Percentiles rank a stretch among this genome's conserved stretches.
These are phyloP conservation scores for Zaprionus camerounensis DNA, from an alignment of 1,140 invertebrate genomes.

Conservation along the genomic window DNA sequence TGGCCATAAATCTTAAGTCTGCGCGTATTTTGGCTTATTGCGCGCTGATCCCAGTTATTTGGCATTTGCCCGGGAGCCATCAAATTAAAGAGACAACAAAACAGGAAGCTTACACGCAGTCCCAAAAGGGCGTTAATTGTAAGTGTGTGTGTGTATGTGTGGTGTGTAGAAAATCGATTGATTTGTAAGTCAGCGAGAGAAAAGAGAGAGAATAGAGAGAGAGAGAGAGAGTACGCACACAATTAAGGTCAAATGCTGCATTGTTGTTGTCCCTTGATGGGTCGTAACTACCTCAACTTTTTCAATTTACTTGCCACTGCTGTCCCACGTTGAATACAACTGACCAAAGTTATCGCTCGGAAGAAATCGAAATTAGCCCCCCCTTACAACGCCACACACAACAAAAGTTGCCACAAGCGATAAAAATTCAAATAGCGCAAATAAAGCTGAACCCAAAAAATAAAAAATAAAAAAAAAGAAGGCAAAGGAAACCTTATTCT, in stretches of 20 bases:
- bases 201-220: not conserved
- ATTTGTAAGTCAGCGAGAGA: slow-evolving; percentile 20
- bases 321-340: slow-evolving; percentile 46
- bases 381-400: slow-evolving; percentile 1
- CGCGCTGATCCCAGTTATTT: slow-evolving; percentile 33
- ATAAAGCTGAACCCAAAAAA: slow-evolving; percentile 36
- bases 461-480: slow-evolving; percentile 9
- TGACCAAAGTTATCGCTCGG: slow-evolving; percentile 68
- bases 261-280: slow-evolving; percentile 32
- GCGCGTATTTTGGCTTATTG: slow-evolving; percentile 55
- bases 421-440: slow-evolving; percentile 59
- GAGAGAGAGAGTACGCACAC: slow-evolving; percentile 23
- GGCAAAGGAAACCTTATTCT: slow-evolving; percentile 5
- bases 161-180: slow-evolving; percentile 65
- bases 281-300: slow-evolving; percentile 68
- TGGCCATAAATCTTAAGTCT: slow-evolving; percentile 65
- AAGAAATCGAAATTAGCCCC: slow-evolving; percentile 65
- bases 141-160: slow-evolving; percentile 38
- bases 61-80: slow-evolving; percentile 29
- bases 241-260: slow-evolving; percentile 66
- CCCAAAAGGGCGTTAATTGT: slow-evolving; percentile 14
- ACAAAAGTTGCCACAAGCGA: slow-evolving; percentile 38
- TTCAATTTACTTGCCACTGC: slow-evolving; percentile 58
- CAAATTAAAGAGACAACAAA: slow-evolving; percentile 54
- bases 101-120: slow-evolving; percentile 1